A percentile compares a stretch with the other conserved stretches of the same genome.
Conservation (phyloP, 2,797 vertebrate genomes). For the Rhabdomys pumilio region DNA sequence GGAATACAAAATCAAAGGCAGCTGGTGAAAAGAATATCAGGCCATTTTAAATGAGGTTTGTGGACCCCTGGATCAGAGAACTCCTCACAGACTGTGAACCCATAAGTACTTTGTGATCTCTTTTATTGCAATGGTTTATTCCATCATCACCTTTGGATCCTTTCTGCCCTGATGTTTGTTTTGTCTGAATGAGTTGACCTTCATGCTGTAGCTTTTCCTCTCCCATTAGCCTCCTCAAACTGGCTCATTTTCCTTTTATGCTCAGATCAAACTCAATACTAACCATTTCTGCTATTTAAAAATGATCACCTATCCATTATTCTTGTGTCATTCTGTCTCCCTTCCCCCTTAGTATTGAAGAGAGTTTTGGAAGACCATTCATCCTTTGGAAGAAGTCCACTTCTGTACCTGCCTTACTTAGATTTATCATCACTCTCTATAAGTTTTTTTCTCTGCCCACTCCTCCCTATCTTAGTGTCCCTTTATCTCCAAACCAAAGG, state of each 20-base stretch:
- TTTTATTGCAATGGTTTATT: background rate
- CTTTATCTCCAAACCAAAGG: background rate
- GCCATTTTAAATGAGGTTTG: background rate
- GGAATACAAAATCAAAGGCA: background rate
- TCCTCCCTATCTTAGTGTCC: background rate
- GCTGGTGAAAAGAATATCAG: constrained; percentile 41
- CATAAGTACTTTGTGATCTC: background rate
- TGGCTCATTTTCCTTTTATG: background rate
- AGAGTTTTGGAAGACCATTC: background rate
- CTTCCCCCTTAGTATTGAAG: constrained; percentile 14
- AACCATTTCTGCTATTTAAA: background rate
- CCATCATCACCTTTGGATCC: background rate
- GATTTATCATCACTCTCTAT: background rate
- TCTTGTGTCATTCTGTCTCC: background rate
- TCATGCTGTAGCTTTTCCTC: background rate
- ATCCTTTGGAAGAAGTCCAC: background rate
- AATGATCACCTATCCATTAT: background rate
- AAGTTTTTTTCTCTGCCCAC: background rate
- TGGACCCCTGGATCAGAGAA: background rate
- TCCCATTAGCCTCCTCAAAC: background rate
- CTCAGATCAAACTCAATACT: background rate
- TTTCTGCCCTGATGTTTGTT: background rate
- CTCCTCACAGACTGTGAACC: background rate
- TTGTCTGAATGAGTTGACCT: background rate
- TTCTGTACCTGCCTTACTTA: background rate